These are phyloP conservation scores for Cydia strobilella DNA, from an alignment of 1,140 invertebrate genomes.

Conservation along the genomic window DNA sequence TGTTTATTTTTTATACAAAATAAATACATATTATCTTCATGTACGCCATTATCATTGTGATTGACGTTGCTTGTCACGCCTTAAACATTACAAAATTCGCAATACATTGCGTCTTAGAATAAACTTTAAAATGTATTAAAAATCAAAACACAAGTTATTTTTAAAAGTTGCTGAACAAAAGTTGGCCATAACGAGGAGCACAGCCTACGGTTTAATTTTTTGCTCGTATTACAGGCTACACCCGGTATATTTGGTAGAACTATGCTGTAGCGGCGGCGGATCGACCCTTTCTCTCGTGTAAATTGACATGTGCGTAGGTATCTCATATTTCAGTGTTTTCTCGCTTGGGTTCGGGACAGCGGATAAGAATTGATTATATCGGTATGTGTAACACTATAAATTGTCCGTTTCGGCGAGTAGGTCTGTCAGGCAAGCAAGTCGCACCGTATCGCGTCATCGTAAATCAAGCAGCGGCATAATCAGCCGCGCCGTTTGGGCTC, in stretches of 20 bases:
- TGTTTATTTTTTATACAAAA: too few relatives aligned
- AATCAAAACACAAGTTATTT: too few relatives aligned
- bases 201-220: too few relatives aligned
- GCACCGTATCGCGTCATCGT: constrained; percentile 71
- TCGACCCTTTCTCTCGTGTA: constrained; percentile 59
- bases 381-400: constrained; percentile 65
- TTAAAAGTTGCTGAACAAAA: too few relatives aligned
- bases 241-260: constrained; percentile 30
- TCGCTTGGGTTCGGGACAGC: constrained; percentile 39
- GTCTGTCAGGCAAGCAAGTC: constrained; percentile 61
- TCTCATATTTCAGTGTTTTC: constrained; percentile 70
- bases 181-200: too few relatives aligned
- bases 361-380: constrained; percentile 61
- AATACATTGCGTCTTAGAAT: too few relatives aligned
- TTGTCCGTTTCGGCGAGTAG: constrained; percentile 56
- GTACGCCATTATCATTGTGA: too few relatives aligned
- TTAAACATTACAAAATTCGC: too few relatives aligned
- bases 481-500: constrained; percentile 60
- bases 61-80: too few relatives aligned
- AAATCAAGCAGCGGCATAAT: constrained; percentile 76
- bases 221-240: too few relatives aligned
- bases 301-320: constrained; percentile 63
- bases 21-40: too few relatives aligned
- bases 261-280: constrained; percentile 42
- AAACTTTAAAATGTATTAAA: too few relatives aligned